phyloP scores from a whole-genome alignment of 2,888 invertebrate species.

The Uloborus plumipes region DNA sequence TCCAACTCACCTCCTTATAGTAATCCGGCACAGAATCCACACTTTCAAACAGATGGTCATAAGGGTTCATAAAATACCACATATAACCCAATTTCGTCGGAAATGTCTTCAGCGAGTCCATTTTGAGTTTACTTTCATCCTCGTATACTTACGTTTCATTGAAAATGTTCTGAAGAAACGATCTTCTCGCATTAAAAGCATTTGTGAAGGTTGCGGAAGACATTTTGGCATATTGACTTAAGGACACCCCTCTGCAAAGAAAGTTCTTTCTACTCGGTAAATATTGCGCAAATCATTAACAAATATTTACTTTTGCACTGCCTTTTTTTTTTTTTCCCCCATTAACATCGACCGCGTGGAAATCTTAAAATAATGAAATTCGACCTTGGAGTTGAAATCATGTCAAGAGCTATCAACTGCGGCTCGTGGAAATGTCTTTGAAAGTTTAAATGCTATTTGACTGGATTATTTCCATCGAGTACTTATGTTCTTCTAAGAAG shows the following conservation, averaged over 20 bases:
- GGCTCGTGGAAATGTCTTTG: constrained; percentile 1
- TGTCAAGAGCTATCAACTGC: constrained; percentile 23
- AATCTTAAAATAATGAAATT: background rate
- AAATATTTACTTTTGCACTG: too few species aligned
- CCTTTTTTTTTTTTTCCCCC: too few species aligned
- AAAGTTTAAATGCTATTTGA: background rate
- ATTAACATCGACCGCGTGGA: too few species aligned
- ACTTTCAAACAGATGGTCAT: constrained; percentile 39
- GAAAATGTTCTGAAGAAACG: too few species aligned
- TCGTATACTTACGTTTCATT: background rate
- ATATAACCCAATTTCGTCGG: constrained; percentile 39
- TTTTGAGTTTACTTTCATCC: background rate
- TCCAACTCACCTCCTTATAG: constrained; percentile 49
- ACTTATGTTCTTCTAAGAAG: too few species aligned
- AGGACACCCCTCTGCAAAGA: too few species aligned
- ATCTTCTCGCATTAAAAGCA: too few species aligned
- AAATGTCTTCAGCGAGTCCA: constrained; percentile 14
- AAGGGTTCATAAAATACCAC: constrained; percentile 49
- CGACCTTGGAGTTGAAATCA: constrained; percentile 16
- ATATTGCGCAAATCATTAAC: too few species aligned
- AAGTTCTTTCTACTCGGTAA: too few species aligned
- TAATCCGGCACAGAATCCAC: constrained; percentile 48
- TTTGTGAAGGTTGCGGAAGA: too few species aligned
- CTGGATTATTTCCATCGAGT: too few species aligned
- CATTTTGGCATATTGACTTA: too few species aligned